Percentiles rank a stretch among this genome's conserved stretches.
These are phyloP conservation scores for Echinometra lucunter DNA, from an alignment of 53 echinoderm and acorn worm genomes.

Conservation along the genomic window DNA sequence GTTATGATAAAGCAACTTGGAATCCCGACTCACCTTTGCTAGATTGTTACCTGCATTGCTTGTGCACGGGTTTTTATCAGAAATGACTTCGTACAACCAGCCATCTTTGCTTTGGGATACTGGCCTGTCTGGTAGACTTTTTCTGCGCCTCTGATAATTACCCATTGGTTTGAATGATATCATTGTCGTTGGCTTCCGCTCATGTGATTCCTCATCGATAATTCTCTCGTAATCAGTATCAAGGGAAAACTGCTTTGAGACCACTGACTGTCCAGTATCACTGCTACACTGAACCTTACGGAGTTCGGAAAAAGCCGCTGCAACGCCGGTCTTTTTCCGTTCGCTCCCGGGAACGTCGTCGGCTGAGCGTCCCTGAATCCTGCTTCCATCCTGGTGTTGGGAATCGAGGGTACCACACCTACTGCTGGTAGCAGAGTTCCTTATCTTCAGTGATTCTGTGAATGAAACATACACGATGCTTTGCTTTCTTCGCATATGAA, in stretches of 20 bases:
- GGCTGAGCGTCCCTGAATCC: not conserved
- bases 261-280: not conserved
- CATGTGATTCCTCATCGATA: not conserved
- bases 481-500: not conserved
- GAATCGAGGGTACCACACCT: not conserved
- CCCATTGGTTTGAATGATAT: constrained; percentile 45
- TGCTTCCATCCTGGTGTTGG: not conserved
- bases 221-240: no score
- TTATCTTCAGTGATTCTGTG: not conserved
- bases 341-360: not conserved
- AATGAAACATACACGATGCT: constrained; percentile 31
- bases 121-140: constrained; percentile 30
- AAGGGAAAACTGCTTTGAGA: no score
- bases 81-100: constrained; percentile 32
- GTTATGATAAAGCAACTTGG: constrained; percentile 3
- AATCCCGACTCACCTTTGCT: not conserved
- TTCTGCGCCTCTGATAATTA: not conserved
- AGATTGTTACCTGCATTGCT: not conserved
- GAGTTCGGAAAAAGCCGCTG: constrained; percentile 10
- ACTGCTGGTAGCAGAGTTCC: not conserved
- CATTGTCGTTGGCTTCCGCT: constrained; percentile 2
- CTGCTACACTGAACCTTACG: not conserved
- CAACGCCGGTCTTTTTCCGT: not conserved
- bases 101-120: not conserved
- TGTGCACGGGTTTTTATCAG: not conserved